Conservation (phyloP, 2,888 invertebrate species). For the Cephus spinipes region DNA sequence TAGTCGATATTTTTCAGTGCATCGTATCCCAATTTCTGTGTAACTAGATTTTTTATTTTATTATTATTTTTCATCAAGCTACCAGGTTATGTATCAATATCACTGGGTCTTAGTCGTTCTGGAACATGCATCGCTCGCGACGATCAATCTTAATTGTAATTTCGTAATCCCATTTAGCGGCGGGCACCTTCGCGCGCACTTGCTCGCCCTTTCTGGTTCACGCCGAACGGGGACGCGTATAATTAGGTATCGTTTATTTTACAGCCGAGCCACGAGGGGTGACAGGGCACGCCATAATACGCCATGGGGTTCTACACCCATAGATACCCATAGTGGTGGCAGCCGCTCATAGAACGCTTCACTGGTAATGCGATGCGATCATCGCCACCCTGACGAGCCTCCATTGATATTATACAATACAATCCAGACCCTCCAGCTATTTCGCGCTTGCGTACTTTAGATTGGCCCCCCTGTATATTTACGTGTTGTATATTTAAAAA, state of each 20-base stretch:
- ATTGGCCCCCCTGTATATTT: constrained; percentile 21
- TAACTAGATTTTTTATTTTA: no score
- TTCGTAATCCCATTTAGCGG: constrained; percentile 53
- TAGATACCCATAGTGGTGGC: constrained; percentile 42
- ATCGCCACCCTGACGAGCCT: constrained; percentile 52
- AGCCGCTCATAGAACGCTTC: constrained; percentile 63
- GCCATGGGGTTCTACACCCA: constrained; percentile 26
- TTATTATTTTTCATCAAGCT: no score
- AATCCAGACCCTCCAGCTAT: constrained; percentile 3
- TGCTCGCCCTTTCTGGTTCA: constrained; percentile 40
- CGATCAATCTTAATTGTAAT: constrained; percentile 55
- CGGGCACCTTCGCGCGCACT: constrained; percentile 53
- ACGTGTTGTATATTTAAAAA: no score
- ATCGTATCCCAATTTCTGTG: no score
- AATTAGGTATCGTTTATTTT: constrained; percentile 66
- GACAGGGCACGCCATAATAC: constrained; percentile 31
- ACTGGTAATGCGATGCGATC: constrained; percentile 63
- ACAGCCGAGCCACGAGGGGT: constrained; percentile 51
- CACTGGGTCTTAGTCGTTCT: no score
- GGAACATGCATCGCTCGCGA: constrained; percentile 2
- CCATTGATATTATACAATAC: constrained; percentile 56
- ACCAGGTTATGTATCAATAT: no score
- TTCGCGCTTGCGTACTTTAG: constrained; percentile 23
- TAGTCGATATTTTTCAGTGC: no score
- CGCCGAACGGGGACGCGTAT: constrained; percentile 48